These are phyloP conservation scores for Cinclus cinclus DNA, from an alignment of 2,113 vertebrate genomes.

Conservation along the genomic window DNA sequence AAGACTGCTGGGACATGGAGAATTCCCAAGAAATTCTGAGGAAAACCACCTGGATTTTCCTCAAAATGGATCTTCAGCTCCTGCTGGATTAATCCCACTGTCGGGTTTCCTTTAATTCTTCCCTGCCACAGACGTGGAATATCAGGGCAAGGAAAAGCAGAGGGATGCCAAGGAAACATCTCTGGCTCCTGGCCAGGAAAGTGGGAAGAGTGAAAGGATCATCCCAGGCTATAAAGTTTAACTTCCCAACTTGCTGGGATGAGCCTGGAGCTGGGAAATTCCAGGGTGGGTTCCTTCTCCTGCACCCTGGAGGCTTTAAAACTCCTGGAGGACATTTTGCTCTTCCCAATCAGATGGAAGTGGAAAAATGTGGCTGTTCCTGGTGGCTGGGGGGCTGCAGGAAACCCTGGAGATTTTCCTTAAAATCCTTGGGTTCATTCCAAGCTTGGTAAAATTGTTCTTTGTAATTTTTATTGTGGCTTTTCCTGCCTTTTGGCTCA, in stretches of 20 bases:
- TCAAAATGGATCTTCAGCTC: not conserved
- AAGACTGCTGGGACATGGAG: fast-evolving
- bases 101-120: fast-evolving
- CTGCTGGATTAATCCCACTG: not conserved
- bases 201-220: not conserved
- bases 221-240: fast-evolving
- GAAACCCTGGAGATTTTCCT: not conserved
- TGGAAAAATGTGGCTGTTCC: not conserved
- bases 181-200: not conserved
- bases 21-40: not conserved
- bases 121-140: not conserved
- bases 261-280: not conserved
- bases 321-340: not conserved
- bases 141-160: not conserved
- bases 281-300: not conserved
- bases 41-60: not conserved
- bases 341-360: not conserved
- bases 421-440: fast-evolving
- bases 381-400: not conserved
- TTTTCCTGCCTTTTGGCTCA: not conserved
- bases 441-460: not conserved
- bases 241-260: not conserved
- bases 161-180: not conserved
- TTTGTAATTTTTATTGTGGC: not conserved
- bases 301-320: not conserved